These are phyloP conservation scores for Eueides isabella DNA, from an alignment of 1,140 invertebrate genomes.

Conservation along the genomic window DNA sequence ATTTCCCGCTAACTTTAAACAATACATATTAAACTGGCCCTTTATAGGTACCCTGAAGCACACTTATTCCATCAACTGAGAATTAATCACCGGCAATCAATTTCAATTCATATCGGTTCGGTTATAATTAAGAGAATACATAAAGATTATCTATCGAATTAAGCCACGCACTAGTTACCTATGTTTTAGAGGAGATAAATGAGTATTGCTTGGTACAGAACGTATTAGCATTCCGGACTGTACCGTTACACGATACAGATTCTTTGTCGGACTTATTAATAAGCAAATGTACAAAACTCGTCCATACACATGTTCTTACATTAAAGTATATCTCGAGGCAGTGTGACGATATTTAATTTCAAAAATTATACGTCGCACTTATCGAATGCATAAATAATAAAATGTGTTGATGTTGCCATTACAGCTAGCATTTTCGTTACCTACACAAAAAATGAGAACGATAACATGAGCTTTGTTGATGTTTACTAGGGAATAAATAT, in stretches of 20 bases:
- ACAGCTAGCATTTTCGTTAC: not conserved
- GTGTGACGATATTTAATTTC: constrained; percentile 44
- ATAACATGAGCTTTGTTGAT: not conserved
- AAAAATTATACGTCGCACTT: constrained; percentile 34
- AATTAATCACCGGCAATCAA: constrained; percentile 56
- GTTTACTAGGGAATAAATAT: not conserved
- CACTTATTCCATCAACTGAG: constrained; percentile 35
- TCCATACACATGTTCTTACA: constrained; percentile 52
- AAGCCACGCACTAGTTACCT: constrained; percentile 68
- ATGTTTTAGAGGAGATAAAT: constrained; percentile 68
- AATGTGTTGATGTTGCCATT: not conserved
- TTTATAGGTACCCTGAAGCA: constrained; percentile 27
- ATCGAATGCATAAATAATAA: constrained; percentile 24
- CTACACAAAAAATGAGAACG: not conserved
- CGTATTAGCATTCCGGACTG: constrained; percentile 73
- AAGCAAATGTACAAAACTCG: constrained; percentile 68
- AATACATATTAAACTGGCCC: not conserved
- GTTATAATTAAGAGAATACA: constrained; percentile 63
- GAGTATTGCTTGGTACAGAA: constrained; percentile 67
- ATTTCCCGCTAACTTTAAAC: not conserved
- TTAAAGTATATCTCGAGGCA: constrained; percentile 48
- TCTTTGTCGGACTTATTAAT: constrained; percentile 78
- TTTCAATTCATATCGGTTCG: constrained; percentile 54
- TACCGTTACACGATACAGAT: constrained; percentile 78
- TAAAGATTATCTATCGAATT: constrained; percentile 65